Evolutionary conservation across 2,888 invertebrate genomes (phyloP).

Genomic region (Torymus auratus): DNA sequence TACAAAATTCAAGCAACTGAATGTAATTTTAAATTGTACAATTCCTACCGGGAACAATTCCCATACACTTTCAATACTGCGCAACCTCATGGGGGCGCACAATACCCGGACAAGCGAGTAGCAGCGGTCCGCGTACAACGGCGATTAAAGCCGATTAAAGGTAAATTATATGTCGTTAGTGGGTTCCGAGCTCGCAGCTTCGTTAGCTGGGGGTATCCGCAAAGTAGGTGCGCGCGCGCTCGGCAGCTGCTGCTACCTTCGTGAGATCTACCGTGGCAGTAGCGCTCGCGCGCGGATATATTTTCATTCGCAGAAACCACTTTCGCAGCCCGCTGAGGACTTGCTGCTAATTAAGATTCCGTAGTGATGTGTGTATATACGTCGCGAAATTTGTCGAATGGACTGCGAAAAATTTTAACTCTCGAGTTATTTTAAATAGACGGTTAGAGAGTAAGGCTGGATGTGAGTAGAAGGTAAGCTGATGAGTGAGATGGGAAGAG

Average conservation of each 20-base stretch:
- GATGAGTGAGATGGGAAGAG: too few species aligned
- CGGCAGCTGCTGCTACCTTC: not conserved
- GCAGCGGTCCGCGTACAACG: not conserved
- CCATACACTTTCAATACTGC: too few species aligned
- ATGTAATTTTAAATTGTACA: too few species aligned
- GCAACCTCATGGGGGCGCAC: too few species aligned
- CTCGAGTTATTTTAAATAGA: constrained; percentile 41
- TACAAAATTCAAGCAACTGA: too few species aligned
- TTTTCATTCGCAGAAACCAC: constrained; percentile 46
- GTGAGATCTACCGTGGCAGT: not conserved
- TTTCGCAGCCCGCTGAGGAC: not conserved
- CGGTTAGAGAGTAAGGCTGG: not conserved
- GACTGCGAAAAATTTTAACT: constrained; percentile 45
- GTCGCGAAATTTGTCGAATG: constrained; percentile 37
- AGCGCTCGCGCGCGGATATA: not conserved
- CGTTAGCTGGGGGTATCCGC: constrained; percentile 33
- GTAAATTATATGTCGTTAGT: constrained; percentile 52
- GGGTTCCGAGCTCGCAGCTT: constrained; percentile 16
- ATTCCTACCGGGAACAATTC: too few species aligned
- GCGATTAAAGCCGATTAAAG: constrained; percentile 49
- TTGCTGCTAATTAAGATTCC: constrained; percentile 55
- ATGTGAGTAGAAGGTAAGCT: not conserved
- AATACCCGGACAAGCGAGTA: too few species aligned
- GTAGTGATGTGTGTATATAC: not conserved
- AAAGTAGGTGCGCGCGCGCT: constrained; percentile 12